These are phyloP conservation scores for Panurus biarmicus DNA, from an alignment of 2,113 vertebrate genomes.

Conservation along the genomic window DNA sequence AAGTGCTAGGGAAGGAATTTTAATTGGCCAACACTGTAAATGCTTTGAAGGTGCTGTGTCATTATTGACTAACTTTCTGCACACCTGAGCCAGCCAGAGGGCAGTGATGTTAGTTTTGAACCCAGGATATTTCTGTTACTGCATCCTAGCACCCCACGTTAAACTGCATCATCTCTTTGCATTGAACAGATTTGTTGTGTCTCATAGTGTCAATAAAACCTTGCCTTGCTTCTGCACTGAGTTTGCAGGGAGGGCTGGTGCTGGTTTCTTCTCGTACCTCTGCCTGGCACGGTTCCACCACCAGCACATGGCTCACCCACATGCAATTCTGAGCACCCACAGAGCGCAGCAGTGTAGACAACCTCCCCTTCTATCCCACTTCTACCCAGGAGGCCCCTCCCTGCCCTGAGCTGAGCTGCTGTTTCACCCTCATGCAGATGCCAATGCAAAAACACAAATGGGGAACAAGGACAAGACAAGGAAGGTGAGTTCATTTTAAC, in stretches of 20 bases:
- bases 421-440: not conserved
- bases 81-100: conserved; percentile 45
- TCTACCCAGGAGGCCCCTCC: not conserved
- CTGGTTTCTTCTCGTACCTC: not conserved
- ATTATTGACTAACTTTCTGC: conserved; percentile 46
- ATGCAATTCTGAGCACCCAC: not conserved
- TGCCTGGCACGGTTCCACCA: not conserved
- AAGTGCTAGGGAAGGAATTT: conserved; percentile 45
- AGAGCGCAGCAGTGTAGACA: not conserved
- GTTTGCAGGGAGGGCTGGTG: not conserved
- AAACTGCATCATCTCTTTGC: not conserved
- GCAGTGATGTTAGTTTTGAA: not conserved
- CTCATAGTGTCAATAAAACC: not conserved
- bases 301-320: not conserved
- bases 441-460: not conserved
- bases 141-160: not conserved
- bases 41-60: conserved; percentile 52
- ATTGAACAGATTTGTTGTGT: not conserved
- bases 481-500: not conserved
- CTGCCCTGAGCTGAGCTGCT: not conserved
- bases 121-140: not conserved
- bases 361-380: not conserved
- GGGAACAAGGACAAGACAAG: not conserved
- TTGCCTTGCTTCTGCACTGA: not conserved
- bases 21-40: conserved; percentile 19